These are phyloP conservation scores for Valencia hispanica DNA, from an alignment of 2,797 vertebrate genomes.

Conservation along the genomic window DNA sequence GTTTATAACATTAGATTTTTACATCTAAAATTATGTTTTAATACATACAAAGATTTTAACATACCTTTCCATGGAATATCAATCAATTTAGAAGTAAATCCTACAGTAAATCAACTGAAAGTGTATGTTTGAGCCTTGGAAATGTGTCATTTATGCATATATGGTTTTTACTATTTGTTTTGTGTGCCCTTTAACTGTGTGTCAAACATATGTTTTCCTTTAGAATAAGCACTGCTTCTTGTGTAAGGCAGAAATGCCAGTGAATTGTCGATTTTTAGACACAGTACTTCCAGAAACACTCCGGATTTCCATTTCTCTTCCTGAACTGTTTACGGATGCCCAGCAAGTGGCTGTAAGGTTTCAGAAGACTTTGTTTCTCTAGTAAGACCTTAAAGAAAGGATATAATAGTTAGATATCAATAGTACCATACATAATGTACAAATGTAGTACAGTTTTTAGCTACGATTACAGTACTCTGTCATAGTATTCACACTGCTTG, in stretches of 20 bases:
- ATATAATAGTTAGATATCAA: background rate
- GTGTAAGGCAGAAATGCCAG: conserved; percentile 12
- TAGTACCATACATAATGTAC: background rate
- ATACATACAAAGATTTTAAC: background rate
- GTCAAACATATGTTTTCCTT: background rate
- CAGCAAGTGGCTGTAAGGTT: conserved; percentile 67
- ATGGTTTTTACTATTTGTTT: background rate
- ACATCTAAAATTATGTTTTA: conserved; percentile 22
- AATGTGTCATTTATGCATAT: conserved; percentile 4
- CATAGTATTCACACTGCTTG: background rate
- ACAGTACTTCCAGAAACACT: conserved; percentile 87
- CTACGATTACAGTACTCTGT: background rate
- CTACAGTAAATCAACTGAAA: background rate
- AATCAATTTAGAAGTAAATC: background rate
- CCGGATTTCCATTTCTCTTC: conserved; percentile 77
- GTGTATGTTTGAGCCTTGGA: background rate
- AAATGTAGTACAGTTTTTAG: background rate
- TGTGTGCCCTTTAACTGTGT: background rate
- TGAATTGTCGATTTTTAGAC: conserved; percentile 62
- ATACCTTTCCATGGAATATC: background rate
- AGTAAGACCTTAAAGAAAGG: conserved; percentile 69
- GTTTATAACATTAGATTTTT: conserved; percentile 28
- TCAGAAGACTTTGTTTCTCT: conserved; percentile 76
- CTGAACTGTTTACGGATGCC: conserved; percentile 77
- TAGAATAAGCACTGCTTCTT: conserved; percentile 52